Conservation (phyloP, 2,113 vertebrate species). For the Epinephelus lanceolatus region DNA sequence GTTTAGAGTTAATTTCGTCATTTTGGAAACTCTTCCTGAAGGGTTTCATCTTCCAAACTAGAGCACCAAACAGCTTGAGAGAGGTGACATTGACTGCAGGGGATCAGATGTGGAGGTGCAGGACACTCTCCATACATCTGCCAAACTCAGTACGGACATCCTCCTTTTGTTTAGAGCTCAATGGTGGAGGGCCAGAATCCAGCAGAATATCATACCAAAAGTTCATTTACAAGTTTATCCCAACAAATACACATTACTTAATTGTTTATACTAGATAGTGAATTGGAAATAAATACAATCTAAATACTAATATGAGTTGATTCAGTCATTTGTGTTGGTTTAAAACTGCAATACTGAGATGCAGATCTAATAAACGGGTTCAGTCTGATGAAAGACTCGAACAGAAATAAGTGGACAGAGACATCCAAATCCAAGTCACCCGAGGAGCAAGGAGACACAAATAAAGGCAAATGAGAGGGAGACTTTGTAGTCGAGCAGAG, state of each 20-base stretch:
- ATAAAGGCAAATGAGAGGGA: background rate
- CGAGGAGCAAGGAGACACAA: background rate
- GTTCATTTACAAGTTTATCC: too few relatives aligned
- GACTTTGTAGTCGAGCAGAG: background rate
- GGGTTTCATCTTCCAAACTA: background rate
- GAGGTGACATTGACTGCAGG: slow-evolving; percentile 38
- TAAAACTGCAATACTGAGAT: background rate
- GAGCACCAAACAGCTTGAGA: slow-evolving; percentile 7
- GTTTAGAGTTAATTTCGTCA: background rate
- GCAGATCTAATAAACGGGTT: too few relatives aligned
- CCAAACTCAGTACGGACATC: background rate
- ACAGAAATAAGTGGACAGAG: background rate
- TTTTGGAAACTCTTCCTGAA: background rate
- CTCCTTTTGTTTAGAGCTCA: background rate
- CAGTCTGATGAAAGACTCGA: background rate
- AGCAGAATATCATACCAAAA: background rate
- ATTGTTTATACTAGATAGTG: background rate
- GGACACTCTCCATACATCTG: background rate
- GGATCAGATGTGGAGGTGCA: background rate
- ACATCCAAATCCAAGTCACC: background rate
- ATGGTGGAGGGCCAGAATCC: background rate
- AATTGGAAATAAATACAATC: background rate
- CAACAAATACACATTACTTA: background rate
- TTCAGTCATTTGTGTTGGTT: background rate
- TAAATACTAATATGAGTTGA: background rate